Evolutionary conservation across 2,113 vertebrate genomes (phyloP).

Genomic region (Mirounga angustirostris): DNA sequence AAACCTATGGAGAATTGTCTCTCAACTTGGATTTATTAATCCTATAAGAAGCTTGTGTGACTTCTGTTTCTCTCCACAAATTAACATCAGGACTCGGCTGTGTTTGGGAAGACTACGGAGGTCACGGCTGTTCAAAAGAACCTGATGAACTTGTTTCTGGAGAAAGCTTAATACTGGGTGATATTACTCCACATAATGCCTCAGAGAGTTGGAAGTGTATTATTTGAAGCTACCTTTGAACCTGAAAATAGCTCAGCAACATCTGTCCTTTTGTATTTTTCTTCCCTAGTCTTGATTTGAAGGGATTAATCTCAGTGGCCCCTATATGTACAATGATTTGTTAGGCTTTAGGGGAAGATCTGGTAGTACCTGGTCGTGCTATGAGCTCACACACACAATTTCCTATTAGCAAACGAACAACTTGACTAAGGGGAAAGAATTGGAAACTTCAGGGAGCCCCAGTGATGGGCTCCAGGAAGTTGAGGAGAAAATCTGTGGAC

Average conservation of each 20-base stretch:
- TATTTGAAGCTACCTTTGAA: slow-evolving; percentile 34
- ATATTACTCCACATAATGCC: slow-evolving; percentile 45
- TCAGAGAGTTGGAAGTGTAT: not conserved
- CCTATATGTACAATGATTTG: not conserved
- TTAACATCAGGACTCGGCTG: slow-evolving; percentile 75
- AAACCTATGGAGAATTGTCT: not conserved
- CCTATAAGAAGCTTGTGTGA: slow-evolving; percentile 74
- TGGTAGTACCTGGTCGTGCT: not conserved
- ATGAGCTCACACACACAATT: not conserved
- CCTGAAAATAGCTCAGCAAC: slow-evolving; percentile 29
- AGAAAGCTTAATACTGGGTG: slow-evolving; percentile 71
- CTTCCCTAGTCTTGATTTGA: not conserved
- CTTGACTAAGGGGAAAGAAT: not conserved
- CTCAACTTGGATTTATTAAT: slow-evolving; percentile 61
- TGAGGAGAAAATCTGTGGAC: not conserved
- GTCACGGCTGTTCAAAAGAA: slow-evolving; percentile 71
- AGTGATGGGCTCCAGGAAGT: not conserved
- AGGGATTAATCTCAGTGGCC: not conserved
- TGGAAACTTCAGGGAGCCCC: not conserved
- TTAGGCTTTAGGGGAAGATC: not conserved
- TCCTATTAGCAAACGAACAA: not conserved
- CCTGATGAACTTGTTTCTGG: slow-evolving; percentile 73
- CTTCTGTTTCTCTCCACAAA: slow-evolving; percentile 72
- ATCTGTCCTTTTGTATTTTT: slow-evolving; percentile 6
- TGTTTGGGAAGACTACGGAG: slow-evolving; percentile 51